phyloP scores from a whole-genome alignment of 2,888 invertebrate species.

The Calameuta pallipes region DNA sequence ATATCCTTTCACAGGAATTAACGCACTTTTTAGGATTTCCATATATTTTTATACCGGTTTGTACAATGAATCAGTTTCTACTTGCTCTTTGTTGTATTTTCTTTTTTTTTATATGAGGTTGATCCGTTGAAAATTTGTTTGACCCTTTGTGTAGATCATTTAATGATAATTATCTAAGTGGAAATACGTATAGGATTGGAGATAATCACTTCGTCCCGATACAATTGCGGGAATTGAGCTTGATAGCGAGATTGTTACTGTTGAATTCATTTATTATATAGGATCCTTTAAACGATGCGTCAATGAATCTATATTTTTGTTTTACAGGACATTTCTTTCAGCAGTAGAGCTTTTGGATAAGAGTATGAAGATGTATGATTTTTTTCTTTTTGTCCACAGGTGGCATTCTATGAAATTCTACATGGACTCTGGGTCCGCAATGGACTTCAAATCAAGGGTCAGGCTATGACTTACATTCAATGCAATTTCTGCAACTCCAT shows the following conservation, averaged over 20 bases:
- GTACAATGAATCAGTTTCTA: not conserved
- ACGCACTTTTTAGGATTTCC: not conserved
- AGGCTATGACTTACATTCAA: conserved; percentile 98
- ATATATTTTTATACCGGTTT: not conserved
- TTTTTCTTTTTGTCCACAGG: conserved; percentile 72
- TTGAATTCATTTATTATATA: not conserved
- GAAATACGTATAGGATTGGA: not conserved
- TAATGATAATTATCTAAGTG: not conserved
- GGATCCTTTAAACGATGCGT: not conserved
- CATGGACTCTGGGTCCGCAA: conserved; percentile 96
- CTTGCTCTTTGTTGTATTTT: not conserved
- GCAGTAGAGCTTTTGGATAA: conserved; percentile 13
- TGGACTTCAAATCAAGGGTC: conserved; percentile 97
- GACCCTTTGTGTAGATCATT: not conserved
- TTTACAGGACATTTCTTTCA: conserved; percentile 29
- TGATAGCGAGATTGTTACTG: not conserved
- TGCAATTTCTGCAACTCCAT: conserved; percentile 99
- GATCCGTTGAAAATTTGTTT: not conserved
- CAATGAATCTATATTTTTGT: conserved; percentile 4
- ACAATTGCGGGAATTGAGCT: not conserved
- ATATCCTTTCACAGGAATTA: not conserved
- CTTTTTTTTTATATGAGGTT: not conserved
- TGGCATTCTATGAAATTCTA: conserved; percentile 94
- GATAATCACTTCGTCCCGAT: not conserved
- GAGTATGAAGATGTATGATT: not conserved